Base-by-base conservation (phyloP, 2,797 vertebrate species). In the Epinephelus awoara region DNA sequence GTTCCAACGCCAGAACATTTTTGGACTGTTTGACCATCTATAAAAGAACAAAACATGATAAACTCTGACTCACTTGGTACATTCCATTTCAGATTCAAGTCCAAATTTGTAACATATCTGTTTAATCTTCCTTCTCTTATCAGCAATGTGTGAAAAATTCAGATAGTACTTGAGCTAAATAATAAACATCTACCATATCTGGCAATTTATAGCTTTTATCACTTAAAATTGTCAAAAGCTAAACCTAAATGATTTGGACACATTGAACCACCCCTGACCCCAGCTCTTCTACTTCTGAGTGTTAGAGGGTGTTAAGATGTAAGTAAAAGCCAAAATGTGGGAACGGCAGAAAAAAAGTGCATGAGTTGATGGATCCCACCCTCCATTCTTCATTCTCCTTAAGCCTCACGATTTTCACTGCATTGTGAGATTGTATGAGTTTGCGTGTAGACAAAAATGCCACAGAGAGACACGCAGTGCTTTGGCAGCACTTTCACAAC, bases 401-500 rank as follows among this genome's bases (percentile, higher is more conserved):
- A 46, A 77, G 64, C 67, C 15, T 62, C 34, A 15, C 49, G 29
- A 29, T 67, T 23, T 58, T 62, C 58, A 46, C 56, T 58, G 49
- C 59, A 64, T 65, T 66, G 46, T 81, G 49, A 56, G 13, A 46
- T 18, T 61, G 47, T 25, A 6, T 52, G 57, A 38, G 50, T 72
- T 17, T 79, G 63, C 42, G 63, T 52, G 54, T 49, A 72, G 63
- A 75, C 82, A 68, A 34, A 83, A 82, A 74, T 76, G 75, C 85
- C 63, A 68, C 86, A 83, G 80, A 84, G 75, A 80, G 62, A 75
- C 76, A 80, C 56, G 13, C 56, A 44, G 65, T 42, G 62, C 80
- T 81, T 87, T 82, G 82, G 77, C 85, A 88, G 89, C 87, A 79
- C 71, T 71, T 88, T 84, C 71, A 81, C 77, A 86, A 66, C 71